Evolutionary conservation across 2,113 vertebrate species (phyloP).

Genomic region (Saccopteryx leptura): DNA sequence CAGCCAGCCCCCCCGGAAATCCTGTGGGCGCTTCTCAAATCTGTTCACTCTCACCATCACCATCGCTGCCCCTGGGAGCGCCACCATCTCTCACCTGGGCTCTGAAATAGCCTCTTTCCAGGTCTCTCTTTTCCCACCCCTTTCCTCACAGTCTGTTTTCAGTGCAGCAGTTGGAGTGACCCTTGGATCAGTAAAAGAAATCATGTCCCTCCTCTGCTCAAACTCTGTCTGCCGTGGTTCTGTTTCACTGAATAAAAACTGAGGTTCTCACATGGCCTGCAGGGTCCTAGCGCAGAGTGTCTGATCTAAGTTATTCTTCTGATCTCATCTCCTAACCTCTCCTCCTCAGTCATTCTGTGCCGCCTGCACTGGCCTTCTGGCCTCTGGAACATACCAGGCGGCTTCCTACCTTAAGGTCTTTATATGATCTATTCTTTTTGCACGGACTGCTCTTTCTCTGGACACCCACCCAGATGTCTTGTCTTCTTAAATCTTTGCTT

Average conservation of each 20-base stretch:
- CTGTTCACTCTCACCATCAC: not conserved
- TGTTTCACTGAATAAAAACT: not conserved
- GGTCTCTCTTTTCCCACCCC: not conserved
- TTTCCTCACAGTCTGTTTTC: not conserved
- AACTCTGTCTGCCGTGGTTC: not conserved
- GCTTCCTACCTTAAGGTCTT: not conserved
- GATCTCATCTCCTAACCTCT: not conserved
- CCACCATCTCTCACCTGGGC: too few relatives aligned
- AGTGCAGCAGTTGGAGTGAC: not conserved
- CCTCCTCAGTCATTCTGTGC: not conserved
- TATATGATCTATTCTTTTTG: not conserved
- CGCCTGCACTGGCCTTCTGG: not conserved
- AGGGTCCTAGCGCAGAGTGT: not conserved
- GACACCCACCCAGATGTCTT: not conserved
- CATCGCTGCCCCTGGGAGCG: accelerated
- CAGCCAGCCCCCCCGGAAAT: not conserved
- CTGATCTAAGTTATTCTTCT: not conserved
- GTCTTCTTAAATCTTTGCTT: not conserved
- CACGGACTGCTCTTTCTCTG: not conserved
- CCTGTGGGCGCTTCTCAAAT: not conserved
- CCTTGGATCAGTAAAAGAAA: not conserved
- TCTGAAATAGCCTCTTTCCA: not conserved
- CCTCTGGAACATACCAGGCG: not conserved
- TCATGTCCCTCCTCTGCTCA: not conserved
- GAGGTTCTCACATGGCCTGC: accelerated